Conservation (phyloP, 1,140 invertebrate species). For the Himalopsyche phryganea region DNA sequence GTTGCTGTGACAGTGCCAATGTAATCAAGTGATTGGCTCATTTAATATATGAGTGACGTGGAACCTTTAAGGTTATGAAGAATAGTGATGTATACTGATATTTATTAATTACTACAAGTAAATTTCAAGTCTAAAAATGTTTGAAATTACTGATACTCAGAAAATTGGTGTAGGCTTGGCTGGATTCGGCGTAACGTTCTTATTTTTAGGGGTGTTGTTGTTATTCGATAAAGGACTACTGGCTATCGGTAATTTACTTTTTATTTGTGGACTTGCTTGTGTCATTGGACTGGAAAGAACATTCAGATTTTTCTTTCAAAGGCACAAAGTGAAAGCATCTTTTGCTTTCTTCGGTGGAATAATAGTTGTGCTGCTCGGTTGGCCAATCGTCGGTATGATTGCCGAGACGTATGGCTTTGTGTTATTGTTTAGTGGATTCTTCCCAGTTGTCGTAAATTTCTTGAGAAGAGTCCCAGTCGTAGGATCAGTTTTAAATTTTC, state of each 20-base stretch:
- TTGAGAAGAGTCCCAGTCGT: conserved; percentile 73
- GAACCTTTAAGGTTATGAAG: conserved; percentile 23
- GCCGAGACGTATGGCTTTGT: conserved; percentile 90
- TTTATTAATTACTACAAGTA: background rate
- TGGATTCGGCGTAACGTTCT: conserved; percentile 92
- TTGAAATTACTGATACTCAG: conserved; percentile 69
- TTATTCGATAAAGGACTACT: conserved; percentile 97
- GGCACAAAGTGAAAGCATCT: conserved; percentile 92
- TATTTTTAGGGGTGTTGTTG: conserved; percentile 91
- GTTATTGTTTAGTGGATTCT: conserved; percentile 79
- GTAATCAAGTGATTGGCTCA: too few species aligned
- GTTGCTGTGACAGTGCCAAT: too few species aligned
- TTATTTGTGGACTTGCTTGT: conserved; percentile 90
- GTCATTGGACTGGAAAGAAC: conserved; percentile 96
- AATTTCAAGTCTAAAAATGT: conserved; percentile 49
- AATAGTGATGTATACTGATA: background rate
- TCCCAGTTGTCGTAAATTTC: conserved; percentile 88
- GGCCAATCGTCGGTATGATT: conserved; percentile 94
- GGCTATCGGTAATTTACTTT: conserved; percentile 98
- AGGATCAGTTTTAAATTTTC: conserved; percentile 70
- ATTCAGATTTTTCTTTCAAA: conserved; percentile 97
- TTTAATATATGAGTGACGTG: conserved; percentile 13
- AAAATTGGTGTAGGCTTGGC: conserved; percentile 97
- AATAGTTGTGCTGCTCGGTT: conserved; percentile 89
- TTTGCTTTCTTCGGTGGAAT: conserved; percentile 94